phyloP scores from a whole-genome alignment of 2,113 vertebrate species.

The Copsychus sechellarum region DNA sequence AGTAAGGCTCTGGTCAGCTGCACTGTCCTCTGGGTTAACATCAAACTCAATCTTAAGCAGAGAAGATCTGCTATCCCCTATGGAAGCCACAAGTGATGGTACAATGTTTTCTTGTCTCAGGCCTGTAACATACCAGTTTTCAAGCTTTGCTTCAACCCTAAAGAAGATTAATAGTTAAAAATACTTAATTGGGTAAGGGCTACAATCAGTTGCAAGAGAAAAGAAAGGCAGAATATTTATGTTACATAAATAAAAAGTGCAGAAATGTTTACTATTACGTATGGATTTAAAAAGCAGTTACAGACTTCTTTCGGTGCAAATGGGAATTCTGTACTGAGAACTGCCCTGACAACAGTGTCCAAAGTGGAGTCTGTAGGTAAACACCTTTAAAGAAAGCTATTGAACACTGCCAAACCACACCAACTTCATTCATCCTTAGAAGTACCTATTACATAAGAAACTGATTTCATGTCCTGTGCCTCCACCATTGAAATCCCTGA shows the following conservation, averaged over 20 bases:
- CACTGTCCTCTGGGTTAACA: constrained; percentile 83
- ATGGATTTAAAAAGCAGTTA: not conserved
- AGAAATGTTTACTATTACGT: not conserved
- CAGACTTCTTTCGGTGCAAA: not conserved
- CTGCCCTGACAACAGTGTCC: not conserved
- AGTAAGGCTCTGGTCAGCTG: constrained; percentile 84
- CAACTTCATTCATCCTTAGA: not conserved
- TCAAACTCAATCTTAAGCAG: constrained; percentile 87
- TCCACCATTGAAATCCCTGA: not conserved
- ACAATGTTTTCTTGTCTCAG: constrained; percentile 81
- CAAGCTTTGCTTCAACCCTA: constrained; percentile 88
- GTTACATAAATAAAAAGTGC: not conserved
- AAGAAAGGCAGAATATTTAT: not conserved
- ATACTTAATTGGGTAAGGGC: not conserved
- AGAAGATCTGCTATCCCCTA: constrained; percentile 83
- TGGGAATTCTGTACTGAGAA: not conserved
- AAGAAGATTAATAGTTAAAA: not conserved
- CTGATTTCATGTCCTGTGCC: not conserved
- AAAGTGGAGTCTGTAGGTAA: not conserved
- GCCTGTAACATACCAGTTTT: constrained; percentile 94
- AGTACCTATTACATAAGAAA: not conserved
- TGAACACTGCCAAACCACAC: not conserved
- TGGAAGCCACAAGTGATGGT: constrained; percentile 89
- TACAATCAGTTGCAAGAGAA: not conserved
- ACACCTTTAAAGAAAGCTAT: not conserved